A percentile compares a stretch with the other conserved stretches of the same genome.
Evolutionary conservation across 2,113 vertebrate species (phyloP).

Genomic region (Numida meleagris): DNA sequence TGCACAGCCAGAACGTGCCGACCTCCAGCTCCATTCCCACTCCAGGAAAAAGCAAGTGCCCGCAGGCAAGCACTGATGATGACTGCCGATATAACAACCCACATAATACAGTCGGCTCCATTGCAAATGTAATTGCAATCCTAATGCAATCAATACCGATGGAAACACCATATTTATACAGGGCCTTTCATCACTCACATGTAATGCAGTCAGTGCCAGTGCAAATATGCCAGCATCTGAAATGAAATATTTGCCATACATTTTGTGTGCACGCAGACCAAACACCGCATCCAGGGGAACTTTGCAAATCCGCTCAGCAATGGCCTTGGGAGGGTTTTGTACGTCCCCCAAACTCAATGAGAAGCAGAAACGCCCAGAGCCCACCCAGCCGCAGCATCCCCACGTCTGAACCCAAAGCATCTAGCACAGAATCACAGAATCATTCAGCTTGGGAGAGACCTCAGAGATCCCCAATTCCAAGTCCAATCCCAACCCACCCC

Average conservation of each 20-base stretch:
- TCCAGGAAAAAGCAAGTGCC: not conserved
- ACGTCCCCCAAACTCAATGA: not conserved
- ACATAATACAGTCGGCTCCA: not conserved
- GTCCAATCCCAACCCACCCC: no score
- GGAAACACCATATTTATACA: conserved; percentile 71
- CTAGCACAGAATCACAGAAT: no score
- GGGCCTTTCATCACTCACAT: conserved; percentile 71
- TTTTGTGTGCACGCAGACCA: conserved; percentile 45
- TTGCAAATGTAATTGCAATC: conserved; percentile 52
- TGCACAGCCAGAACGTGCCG: not conserved
- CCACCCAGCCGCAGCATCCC: not conserved
- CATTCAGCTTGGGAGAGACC: no score
- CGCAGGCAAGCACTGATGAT: not conserved
- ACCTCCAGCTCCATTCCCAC: not conserved
- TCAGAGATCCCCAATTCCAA: no score
- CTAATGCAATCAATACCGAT: conserved; percentile 52
- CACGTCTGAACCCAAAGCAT: not conserved
- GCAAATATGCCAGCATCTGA: conserved; percentile 70
- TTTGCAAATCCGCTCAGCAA: not conserved
- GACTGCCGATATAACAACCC: conserved; percentile 15
- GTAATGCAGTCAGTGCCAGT: conserved; percentile 58
- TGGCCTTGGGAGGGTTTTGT: not conserved
- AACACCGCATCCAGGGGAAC: conserved; percentile 14
- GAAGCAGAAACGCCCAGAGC: not conserved
- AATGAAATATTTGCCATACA: conserved; percentile 67